Base-by-base conservation (phyloP, 2,113 vertebrate genomes). In the Catharus minimus region DNA sequence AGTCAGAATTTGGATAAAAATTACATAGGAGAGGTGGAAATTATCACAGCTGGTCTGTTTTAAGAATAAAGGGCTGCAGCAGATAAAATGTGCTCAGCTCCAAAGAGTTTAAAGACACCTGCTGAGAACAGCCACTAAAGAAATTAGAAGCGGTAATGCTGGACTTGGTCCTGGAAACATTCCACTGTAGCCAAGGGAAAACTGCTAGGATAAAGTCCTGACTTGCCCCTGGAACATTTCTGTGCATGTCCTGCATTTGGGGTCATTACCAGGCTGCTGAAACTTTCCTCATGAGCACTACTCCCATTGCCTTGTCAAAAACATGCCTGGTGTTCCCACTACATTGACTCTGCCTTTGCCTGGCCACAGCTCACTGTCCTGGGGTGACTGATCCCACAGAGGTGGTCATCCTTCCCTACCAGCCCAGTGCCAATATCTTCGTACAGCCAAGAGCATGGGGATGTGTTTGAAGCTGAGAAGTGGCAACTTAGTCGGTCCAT, bases 311-410 rank as follows among this genome's bases (percentile, higher is more conserved):
- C 1, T 3, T 36, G 61, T 50, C 60, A 60, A n/a, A 86, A 39
- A 7, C 2, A 0, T 58, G 8, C 12, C n/a, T 93, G 53, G 13
- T 67, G 60, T 67, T 30, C 43, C 24, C 49, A n/a, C 2, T 1
- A 1, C 19, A 16, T 3, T 18, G 5, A 10, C 0, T 0, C 30
- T 36, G 6, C 41, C 44, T 21, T 81, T 52, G 13, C 68, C 49
- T 71, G 73, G 21, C 14, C 17, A 15, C 24, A 62, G 67, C 26
- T 13, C 32, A 27, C 16, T 26, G 10, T 80, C 47, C 30, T 24
- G 27, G 23, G 19, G 11, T 15, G 64, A 13, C 1, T 62, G 26
- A 41, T 65, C 43, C 36, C n/a, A 13, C 38, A 38, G 43, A 41
- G 20, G 9, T 72, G 44, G 13, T 44, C 47, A 33, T 39, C 28